These are phyloP conservation scores for Pipistrellus pipistrellus DNA, from an alignment of 2,797 vertebrate species.

Conservation along the genomic window DNA sequence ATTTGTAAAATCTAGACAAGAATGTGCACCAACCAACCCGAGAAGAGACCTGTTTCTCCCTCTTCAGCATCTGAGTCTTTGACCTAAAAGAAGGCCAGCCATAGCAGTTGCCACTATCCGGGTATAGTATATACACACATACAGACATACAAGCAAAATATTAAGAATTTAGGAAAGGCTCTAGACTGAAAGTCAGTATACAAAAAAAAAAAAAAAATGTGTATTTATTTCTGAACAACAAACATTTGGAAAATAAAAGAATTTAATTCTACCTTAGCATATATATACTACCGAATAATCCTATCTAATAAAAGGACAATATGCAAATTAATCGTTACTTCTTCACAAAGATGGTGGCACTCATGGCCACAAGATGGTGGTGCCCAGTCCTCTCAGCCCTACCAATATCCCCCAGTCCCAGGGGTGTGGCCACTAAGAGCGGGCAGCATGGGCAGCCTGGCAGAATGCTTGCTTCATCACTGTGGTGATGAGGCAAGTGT, in stretches of 20 bases:
- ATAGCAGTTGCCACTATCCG: not conserved
- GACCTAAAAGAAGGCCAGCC: not conserved
- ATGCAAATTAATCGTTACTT: no score
- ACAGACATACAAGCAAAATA: conserved; percentile 22
- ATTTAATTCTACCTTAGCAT: not conserved
- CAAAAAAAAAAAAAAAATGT: not conserved
- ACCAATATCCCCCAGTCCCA: no score
- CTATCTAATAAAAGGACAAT: no score
- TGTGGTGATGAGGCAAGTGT: no score
- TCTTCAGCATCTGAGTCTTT: not conserved
- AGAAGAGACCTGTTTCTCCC: not conserved
- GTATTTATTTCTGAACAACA: not conserved
- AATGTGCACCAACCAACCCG: not conserved
- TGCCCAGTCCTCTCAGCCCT: no score
- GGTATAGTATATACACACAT: not conserved
- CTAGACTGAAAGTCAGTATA: not conserved
- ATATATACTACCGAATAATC: not conserved
- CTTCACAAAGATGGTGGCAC: no score
- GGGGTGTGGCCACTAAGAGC: no score
- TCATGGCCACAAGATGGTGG: no score
- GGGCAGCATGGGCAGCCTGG: no score
- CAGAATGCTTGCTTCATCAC: no score
- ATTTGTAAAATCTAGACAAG: conserved; percentile 41
- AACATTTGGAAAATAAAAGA: not conserved
- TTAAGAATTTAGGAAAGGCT: not conserved